Percentiles rank a stretch among this genome's conserved stretches.
Evolutionary conservation across 2,797 vertebrate genomes (phyloP).

Genomic region (Sternarchorhynchus goeldii): DNA sequence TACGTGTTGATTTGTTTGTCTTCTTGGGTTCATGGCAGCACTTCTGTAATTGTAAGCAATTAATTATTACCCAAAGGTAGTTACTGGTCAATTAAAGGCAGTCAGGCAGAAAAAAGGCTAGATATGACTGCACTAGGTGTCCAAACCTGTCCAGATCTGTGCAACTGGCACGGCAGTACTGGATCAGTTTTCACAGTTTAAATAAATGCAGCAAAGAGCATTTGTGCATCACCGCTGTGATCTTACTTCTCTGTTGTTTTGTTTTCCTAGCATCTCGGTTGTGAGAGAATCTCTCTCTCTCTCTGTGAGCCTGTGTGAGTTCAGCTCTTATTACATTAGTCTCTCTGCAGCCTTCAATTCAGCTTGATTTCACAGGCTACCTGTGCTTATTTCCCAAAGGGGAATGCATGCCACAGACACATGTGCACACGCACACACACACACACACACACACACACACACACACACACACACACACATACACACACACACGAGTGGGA

Average conservation of each 20-base stretch:
- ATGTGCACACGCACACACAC: background rate
- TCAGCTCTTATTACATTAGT: conserved; percentile 70
- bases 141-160: background rate
- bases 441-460: background rate
- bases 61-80: conserved; percentile 21
- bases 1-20: conserved; percentile 20
- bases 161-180: background rate
- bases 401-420: conserved; percentile 10
- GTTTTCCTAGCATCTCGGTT: conserved; percentile 13
- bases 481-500: conserved; percentile 29
- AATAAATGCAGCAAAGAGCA: background rate
- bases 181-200: conserved; percentile 5
- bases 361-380: conserved; percentile 65
- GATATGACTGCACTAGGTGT: background rate
- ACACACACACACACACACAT: conserved; percentile 5
- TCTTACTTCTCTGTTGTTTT: conserved; percentile 20
- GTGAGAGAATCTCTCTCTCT: background rate
- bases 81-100: conserved; percentile 27
- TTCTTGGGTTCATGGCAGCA: conserved; percentile 17
- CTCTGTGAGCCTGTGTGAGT: conserved; percentile 62
- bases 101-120: background rate
- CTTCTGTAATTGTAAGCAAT: conserved; percentile 28
- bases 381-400: conserved; percentile 69
- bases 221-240: background rate
- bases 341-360: conserved; percentile 70